These are phyloP conservation scores for Hirtodrosophila confusa DNA, from an alignment of 2,888 invertebrate species.

Conservation along the genomic window DNA sequence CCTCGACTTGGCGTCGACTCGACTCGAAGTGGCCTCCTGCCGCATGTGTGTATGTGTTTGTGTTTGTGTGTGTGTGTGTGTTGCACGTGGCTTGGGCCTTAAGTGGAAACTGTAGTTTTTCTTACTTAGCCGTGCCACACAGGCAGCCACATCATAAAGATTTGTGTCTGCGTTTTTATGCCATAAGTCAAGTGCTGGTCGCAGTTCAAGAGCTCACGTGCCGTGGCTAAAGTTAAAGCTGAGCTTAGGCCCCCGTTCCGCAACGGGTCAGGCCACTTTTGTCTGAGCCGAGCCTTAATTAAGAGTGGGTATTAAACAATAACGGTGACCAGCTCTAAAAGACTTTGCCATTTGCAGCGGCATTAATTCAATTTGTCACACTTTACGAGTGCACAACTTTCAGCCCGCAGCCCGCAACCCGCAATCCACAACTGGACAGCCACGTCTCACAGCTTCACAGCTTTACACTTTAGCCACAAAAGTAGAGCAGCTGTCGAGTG, in stretches of 20 bases:
- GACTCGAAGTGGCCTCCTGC: neutral
- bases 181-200: slow-evolving; percentile 77
- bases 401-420: slow-evolving; percentile 21
- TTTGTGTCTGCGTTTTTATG: slow-evolving; percentile 76
- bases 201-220: slow-evolving; percentile 65
- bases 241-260: neutral
- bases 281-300: slow-evolving; percentile 50
- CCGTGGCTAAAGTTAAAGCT: slow-evolving; percentile 26
- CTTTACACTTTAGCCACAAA: slow-evolving; percentile 75
- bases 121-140: slow-evolving; percentile 64
- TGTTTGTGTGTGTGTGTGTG: slow-evolving; percentile 36
- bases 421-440: slow-evolving; percentile 15
- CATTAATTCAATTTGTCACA: slow-evolving; percentile 80
- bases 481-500: slow-evolving; percentile 66
- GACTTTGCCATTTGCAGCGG: slow-evolving; percentile 70
- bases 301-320: slow-evolving; percentile 79
- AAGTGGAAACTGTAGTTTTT: slow-evolving; percentile 81
- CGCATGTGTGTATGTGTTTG: slow-evolving; percentile 2
- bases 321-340: slow-evolving; percentile 62
- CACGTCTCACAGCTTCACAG: slow-evolving; percentile 38
- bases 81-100: slow-evolving; percentile 55
- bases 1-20: slow-evolving; percentile 38
- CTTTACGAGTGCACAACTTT: slow-evolving; percentile 71
- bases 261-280: slow-evolving; percentile 18
- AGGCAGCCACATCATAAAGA: slow-evolving; percentile 64